Conservation (phyloP, 2,113 vertebrate species). For the Strix uralensis region DNA sequence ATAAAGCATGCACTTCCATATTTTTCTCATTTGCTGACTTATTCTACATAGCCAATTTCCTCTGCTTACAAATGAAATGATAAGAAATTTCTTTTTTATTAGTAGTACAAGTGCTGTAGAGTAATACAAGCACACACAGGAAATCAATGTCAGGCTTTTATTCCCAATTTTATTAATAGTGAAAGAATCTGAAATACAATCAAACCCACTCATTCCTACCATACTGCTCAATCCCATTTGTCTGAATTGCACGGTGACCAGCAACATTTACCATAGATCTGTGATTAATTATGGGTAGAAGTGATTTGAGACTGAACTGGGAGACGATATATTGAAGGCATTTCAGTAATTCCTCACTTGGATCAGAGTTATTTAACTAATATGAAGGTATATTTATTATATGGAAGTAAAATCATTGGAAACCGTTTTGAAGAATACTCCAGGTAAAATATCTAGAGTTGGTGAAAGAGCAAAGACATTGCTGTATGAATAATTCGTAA, state of each 20-base stretch:
- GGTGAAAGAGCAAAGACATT: background rate
- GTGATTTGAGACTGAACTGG: background rate
- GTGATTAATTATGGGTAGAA: background rate
- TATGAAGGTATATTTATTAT: background rate
- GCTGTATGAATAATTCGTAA: background rate
- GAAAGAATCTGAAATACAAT: background rate
- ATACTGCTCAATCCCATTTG: background rate
- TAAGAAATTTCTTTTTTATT: background rate
- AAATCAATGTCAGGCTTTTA: background rate
- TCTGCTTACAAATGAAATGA: background rate
- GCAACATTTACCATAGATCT: background rate
- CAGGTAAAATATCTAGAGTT: background rate
- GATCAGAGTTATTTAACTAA: background rate
- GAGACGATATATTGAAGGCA: background rate
- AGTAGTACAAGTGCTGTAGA: background rate
- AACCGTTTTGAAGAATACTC: background rate
- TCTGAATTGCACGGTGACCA: background rate
- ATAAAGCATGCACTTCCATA: background rate
- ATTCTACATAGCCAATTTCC: background rate
- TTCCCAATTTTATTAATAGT: background rate
- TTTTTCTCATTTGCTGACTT: background rate
- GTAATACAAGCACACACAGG: background rate
- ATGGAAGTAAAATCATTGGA: background rate
- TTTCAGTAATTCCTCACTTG: background rate
- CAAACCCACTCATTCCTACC: background rate